phyloP scores from a whole-genome alignment of 2,113 vertebrate species.

The Gopherus evgoodei region DNA sequence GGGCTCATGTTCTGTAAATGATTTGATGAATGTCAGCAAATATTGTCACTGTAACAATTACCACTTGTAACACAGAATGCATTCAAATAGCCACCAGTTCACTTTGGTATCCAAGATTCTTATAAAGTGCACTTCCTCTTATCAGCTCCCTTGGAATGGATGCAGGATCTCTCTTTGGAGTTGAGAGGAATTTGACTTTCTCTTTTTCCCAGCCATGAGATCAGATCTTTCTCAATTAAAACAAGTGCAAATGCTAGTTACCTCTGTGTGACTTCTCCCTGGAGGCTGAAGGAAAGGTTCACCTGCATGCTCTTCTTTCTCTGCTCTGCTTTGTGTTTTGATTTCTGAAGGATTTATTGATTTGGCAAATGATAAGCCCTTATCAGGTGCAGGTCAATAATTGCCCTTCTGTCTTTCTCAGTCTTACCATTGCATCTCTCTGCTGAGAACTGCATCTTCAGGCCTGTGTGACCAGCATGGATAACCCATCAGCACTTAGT shows the following conservation, averaged over 20 bases:
- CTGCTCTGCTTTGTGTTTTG: neutral
- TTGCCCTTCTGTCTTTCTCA: neutral
- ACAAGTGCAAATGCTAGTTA: neutral
- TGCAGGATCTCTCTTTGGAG: neutral
- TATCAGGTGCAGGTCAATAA: neutral
- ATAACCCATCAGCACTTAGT: neutral
- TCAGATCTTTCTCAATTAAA: neutral
- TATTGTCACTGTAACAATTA: constrained; percentile 10
- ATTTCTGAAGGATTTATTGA: rapidly evolving
- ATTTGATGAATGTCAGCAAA: constrained; percentile 33
- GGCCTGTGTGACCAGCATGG: neutral
- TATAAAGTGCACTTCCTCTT: constrained; percentile 34
- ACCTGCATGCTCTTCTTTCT: neutral
- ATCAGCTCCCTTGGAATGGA: constrained; percentile 21
- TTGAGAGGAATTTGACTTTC: neutral
- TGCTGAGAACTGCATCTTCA: neutral
- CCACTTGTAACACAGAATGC: rapidly evolving
- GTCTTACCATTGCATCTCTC: rapidly evolving
- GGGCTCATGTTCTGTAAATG: neutral
- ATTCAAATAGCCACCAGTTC: neutral
- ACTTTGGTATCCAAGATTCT: neutral
- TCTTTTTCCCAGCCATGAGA: constrained; percentile 38
- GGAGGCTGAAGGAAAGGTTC: neutral
- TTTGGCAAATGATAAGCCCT: neutral
- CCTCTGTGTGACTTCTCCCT: neutral